Percentiles rank a stretch among this genome's conserved stretches.
Evolutionary conservation across 23 tunicate species (phyloP).

Genomic region (Oikopleura dioica): DNA sequence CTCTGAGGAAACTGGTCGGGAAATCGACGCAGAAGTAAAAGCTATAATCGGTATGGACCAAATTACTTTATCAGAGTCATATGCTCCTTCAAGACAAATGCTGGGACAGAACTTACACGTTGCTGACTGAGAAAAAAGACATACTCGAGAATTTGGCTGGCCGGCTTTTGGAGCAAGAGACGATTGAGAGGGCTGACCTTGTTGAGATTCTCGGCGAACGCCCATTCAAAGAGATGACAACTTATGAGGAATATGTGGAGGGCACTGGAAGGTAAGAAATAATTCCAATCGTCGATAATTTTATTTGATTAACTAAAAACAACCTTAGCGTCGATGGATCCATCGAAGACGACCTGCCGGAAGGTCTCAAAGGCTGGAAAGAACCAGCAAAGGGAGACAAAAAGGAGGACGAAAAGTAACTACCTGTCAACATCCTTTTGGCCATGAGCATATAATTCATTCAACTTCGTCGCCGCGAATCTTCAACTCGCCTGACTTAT

Average conservation of each 20-base stretch:
- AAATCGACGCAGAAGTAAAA: conserved; percentile 79
- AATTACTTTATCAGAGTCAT: too few relatives aligned
- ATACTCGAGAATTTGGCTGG: conserved; percentile 22
- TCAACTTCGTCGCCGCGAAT: too few relatives aligned
- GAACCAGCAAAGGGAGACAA: conserved; percentile 19
- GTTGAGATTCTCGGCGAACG: conserved; percentile 53
- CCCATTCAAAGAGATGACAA: conserved; percentile 63
- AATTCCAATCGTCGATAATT: too few relatives aligned
- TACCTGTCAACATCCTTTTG: too few relatives aligned
- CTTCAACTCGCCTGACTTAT: too few relatives aligned
- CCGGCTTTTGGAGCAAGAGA: conserved; percentile 56
- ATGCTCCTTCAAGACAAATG: too few relatives aligned
- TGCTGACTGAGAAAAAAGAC: neutral
- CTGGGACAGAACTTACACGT: neutral
- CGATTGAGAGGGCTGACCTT: conserved; percentile 61
- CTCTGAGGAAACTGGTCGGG: conserved; percentile 69
- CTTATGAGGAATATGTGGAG: conserved; percentile 80
- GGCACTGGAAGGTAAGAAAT: too few relatives aligned
- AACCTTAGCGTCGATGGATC: too few relatives aligned
- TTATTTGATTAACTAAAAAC: too few relatives aligned
- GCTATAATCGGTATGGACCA: neutral
- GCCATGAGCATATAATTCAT: too few relatives aligned
- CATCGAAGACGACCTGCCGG: conserved; percentile 58
- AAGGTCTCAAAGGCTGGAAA: conserved; percentile 81
- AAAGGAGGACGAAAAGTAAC: neutral